Base-by-base conservation (phyloP, 2,113 vertebrate species). In the Phyllostomus hastatus region DNA sequence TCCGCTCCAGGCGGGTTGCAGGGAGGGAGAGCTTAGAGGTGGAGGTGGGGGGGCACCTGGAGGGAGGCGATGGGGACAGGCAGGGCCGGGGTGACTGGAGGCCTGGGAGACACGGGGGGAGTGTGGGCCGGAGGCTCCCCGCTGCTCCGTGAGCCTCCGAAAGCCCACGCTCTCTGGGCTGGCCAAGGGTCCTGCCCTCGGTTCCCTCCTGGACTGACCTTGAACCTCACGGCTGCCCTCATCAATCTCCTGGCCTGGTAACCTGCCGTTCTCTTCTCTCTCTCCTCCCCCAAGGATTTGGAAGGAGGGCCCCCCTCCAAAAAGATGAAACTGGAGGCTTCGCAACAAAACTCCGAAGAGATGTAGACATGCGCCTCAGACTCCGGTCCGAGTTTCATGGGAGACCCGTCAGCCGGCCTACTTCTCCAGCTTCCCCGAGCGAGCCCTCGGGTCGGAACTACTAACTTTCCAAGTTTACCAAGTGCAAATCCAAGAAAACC, bases 321-420 rank as follows among this genome's bases (percentile, higher is more conserved):
- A 99, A 99, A 99, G 98, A 98, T 99, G 98, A 99, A 99, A 99
- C 97, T 98, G 98, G 99, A 99, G 98, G 98, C 99, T 97, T 98
- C 99, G 70, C 99, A 99, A 98, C 99, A 99, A 98, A 99, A 98
- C 96, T 98, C 99, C 88, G 99, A 99, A 96, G 99, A 99, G 98
- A 99, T 99, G 98, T 99, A 99, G 99, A 98, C 12, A 1, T 97
- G 95, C 92, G 80, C 43, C 2, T 96, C 96, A 72, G 83, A 87
- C 97, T 97, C 84, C 91, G 95, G 97, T 97, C 98, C 98, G 81
- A 90, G 98, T 97, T 96, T 98, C 98, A 78, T 96, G 95, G 98
- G 98, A 98, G 98, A 98, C 96, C 98, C 98, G 96, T 98, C 98
- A 87, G 96, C 98, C 98, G 98, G 98, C 98, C 98, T 97, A 95